Base-by-base conservation (phyloP, 2,888 invertebrate genomes). In the Archaeoteleia sp. region DNA sequence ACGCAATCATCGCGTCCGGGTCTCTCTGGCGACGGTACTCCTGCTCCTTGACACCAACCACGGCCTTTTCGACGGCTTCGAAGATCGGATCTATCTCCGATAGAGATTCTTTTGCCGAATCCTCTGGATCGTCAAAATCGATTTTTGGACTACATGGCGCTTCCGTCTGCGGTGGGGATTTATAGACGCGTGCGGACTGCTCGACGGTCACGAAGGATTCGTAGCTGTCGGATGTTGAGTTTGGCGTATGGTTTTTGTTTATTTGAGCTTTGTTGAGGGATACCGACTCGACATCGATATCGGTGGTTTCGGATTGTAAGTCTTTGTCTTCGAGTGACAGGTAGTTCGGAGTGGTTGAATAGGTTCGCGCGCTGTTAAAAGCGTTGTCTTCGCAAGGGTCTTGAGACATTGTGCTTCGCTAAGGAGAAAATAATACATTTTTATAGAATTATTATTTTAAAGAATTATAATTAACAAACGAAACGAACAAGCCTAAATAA, bases 1-100 rank as follows among this genome's bases (percentile, higher is more conserved):
- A 91, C 65, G 90, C 90, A 0, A 91, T 87, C 91, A 91, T 91
- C 0, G 91, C 87, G 75, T 91, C 91, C 0, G 91, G 90, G 85
- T 91, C 90, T 55, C 88, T 87, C 49, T 88, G 88, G 29, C 88
- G 86, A 37, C 88, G 78, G 53, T 85, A 85, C 25, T 83, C 81
- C 5, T 84, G 82, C 40, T 82, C 82, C 30, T 48, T 65, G 55
- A 13, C 40, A 20, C 12, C 6, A 20, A 5, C 20, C 20, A 20
- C 10, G 10, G 54, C 46, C 4, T 27, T 46, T 12, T 74, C 70
- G 0, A 65, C 70, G 1, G 69, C 68, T 13, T 70, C 63, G 30
- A 70, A 62, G 4, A 72, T 40, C 3, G 69, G 65, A 32, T 71
- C 71, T 13, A 67, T 39, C 0, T 65, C 48, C 3, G 46, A 15